A percentile compares a stretch with the other conserved stretches of the same genome.
phyloP scores from a whole-genome alignment of 2,113 vertebrate genomes.

The Crotophaga sulcirostris region DNA sequence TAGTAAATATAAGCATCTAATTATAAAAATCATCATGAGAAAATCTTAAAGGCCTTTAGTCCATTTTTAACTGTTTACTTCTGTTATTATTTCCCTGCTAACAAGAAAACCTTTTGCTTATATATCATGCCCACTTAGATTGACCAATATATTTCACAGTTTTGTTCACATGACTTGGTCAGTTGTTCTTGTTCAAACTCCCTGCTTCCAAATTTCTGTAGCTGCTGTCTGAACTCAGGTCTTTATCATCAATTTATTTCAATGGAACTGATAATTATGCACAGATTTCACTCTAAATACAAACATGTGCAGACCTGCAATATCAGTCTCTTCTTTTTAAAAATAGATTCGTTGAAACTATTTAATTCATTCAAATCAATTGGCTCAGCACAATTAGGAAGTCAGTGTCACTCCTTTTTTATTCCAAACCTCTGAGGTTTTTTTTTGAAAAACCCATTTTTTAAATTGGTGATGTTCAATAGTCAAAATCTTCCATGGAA shows the following conservation, averaged over 20 bases:
- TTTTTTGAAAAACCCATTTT: background rate
- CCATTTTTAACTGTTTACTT: background rate
- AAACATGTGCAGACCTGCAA: background rate
- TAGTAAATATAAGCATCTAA: background rate
- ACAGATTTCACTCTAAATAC: background rate
- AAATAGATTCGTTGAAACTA: background rate
- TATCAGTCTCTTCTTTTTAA: background rate
- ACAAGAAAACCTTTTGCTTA: background rate
- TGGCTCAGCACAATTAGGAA: background rate
- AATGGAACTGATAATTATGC: background rate
- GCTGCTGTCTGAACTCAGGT: background rate
- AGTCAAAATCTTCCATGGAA: background rate
- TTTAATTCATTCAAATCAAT: too few species aligned
- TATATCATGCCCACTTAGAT: background rate
- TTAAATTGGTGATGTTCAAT: background rate
- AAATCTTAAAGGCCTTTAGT: background rate
- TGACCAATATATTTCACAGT: background rate
- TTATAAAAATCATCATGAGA: background rate
- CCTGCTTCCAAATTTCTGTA: background rate
- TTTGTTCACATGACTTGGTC: background rate
- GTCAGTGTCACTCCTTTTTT: accelerated
- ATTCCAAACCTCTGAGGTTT: background rate
- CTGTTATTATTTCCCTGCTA: background rate
- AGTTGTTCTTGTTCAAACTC: background rate
- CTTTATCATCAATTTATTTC: background rate